Conservation (phyloP, 1,140 invertebrate genomes). For the Heliconius nattereri region DNA sequence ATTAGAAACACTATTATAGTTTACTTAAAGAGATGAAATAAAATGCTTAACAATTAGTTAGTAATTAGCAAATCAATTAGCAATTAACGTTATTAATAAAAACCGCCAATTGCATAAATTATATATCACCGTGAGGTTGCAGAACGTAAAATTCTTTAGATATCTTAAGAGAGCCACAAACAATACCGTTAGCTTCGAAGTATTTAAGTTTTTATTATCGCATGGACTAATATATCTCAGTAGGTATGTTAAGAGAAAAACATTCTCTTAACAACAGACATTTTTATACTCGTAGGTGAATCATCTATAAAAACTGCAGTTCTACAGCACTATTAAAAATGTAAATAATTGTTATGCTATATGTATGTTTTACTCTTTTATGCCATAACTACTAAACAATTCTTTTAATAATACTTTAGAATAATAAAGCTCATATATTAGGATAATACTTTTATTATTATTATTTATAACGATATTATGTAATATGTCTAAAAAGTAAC, state of each 20-base stretch:
- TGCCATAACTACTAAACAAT: too few relatives aligned
- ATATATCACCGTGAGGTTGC: background rate
- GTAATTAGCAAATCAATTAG: background rate
- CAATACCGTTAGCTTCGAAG: background rate
- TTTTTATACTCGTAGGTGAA: too few relatives aligned
- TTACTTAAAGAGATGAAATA: background rate
- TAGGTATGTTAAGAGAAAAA: background rate
- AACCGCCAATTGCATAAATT: background rate
- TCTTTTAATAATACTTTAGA: too few relatives aligned
- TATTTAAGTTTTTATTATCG: background rate
- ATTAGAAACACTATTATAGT: background rate
- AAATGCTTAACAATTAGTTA: background rate
- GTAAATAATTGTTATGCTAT: background rate
- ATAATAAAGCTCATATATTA: too few relatives aligned
- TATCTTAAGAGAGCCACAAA: background rate
- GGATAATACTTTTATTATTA: too few relatives aligned
- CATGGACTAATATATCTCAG: background rate
- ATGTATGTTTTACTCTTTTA: too few relatives aligned
- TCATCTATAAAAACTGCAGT: too few relatives aligned
- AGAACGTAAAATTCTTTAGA: background rate
- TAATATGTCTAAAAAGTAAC: background rate
- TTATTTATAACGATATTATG: too few relatives aligned
- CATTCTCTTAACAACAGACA: too few relatives aligned
- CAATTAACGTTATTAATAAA: background rate
- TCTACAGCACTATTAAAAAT: too few relatives aligned